These are phyloP conservation scores for Pristionchus entomophagus DNA, from an alignment of 2,888 invertebrate genomes.

Conservation along the genomic window DNA sequence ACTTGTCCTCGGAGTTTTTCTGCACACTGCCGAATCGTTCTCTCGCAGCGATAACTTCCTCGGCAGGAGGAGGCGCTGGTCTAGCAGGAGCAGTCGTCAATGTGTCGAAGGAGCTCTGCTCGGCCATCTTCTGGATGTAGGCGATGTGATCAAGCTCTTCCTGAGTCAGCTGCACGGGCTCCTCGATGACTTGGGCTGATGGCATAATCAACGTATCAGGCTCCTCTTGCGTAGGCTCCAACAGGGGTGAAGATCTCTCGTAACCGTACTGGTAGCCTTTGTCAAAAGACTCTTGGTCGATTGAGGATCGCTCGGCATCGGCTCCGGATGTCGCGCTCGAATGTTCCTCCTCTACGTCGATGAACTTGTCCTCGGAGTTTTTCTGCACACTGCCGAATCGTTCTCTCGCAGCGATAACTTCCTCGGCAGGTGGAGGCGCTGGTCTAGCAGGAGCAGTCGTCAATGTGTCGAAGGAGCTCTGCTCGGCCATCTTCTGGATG, in stretches of 20 bases:
- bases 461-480: neutral
- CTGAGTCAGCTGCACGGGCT: neutral
- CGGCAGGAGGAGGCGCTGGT: neutral
- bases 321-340: conserved; percentile 4
- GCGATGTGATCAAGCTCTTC: conserved; percentile 1
- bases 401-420: neutral
- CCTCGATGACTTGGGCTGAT: neutral
- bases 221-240: neutral
- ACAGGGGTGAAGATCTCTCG: neutral
- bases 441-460: neutral
- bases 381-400: neutral
- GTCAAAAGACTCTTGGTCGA: neutral
- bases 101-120: neutral
- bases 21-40: neutral
- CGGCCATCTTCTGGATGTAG: neutral
- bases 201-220: neutral
- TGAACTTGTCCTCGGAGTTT: neutral
- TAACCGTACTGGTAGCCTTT: neutral
- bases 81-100: neutral
- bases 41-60: neutral
- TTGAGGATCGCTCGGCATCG: neutral
- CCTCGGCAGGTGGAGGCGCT: neutral
- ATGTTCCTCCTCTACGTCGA: neutral
- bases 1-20: neutral
- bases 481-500: conserved; percentile 11